Evolutionary conservation across 2,113 vertebrate genomes (phyloP).

Genomic region (Atlantisia rogersi): DNA sequence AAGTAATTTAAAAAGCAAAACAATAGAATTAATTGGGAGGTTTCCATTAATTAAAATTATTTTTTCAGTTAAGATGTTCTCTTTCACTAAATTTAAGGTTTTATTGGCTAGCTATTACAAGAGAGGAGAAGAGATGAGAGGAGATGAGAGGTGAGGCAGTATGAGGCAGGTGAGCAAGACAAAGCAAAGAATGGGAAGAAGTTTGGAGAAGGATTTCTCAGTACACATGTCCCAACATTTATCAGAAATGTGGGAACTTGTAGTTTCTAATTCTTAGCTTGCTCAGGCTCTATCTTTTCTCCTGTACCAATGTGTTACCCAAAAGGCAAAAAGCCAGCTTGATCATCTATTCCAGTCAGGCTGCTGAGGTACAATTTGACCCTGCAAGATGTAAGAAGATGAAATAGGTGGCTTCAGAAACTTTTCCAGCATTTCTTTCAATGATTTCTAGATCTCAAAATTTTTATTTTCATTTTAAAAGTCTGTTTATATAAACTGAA

Average conservation of each 20-base stretch:
- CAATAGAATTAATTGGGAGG: background rate
- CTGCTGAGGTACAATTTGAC: background rate
- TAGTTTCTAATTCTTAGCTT: background rate
- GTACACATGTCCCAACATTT: background rate
- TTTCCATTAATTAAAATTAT: background rate
- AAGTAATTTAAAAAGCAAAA: background rate
- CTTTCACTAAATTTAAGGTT: background rate
- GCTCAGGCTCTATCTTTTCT: background rate
- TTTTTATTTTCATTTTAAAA: slow-evolving; percentile 1
- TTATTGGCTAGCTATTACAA: background rate
- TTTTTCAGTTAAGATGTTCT: background rate
- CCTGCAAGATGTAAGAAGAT: background rate
- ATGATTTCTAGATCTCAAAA: background rate
- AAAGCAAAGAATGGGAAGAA: background rate
- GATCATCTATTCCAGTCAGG: background rate
- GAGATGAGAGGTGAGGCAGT: fast-evolving
- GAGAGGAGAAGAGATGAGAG: background rate
- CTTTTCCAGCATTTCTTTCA: background rate
- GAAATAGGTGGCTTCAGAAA: background rate
- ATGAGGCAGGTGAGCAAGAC: background rate
- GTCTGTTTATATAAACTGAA: slow-evolving; percentile 2
- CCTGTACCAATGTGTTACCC: background rate
- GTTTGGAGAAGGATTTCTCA: background rate
- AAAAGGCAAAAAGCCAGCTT: background rate
- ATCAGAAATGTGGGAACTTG: background rate